Percentiles rank a stretch among this genome's conserved stretches.
Evolutionary conservation across 1,140 invertebrate genomes (phyloP).

Genomic region (Drepana arcuata): DNA sequence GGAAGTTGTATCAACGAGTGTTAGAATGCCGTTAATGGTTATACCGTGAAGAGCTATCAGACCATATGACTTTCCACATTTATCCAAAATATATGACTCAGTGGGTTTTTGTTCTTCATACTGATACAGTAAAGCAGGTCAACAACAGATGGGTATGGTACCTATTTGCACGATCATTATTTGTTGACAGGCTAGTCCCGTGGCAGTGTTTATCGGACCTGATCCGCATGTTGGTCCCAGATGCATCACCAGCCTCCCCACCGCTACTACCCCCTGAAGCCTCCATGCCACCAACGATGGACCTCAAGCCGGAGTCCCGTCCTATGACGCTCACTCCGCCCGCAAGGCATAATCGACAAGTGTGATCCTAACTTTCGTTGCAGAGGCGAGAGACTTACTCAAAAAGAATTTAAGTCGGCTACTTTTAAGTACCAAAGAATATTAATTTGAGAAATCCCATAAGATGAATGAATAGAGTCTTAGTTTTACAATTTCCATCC

Average conservation of each 20-base stretch:
- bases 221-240: slow-evolving; percentile 76
- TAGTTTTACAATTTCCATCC: too few species aligned
- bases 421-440: too few species aligned
- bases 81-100: too few species aligned
- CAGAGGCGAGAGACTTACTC: not conserved
- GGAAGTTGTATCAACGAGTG: too few species aligned
- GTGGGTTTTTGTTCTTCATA: too few species aligned
- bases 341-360: slow-evolving; percentile 43
- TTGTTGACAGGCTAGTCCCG: slow-evolving; percentile 80
- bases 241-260: slow-evolving; percentile 72
- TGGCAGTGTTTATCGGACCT: slow-evolving; percentile 77
- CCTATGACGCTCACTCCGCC: slow-evolving; percentile 49
- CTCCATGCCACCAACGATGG: slow-evolving; percentile 1
- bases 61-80: too few species aligned
- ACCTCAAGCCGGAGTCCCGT: slow-evolving; percentile 29
- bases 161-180: slow-evolving; percentile 25
- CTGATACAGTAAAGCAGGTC: not conserved
- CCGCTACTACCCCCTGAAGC: not conserved
- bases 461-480: too few species aligned
- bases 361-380: slow-evolving; percentile 23
- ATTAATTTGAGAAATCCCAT: too few species aligned
- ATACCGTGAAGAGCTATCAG: too few species aligned
- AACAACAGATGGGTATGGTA: not conserved
- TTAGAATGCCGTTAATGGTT: too few species aligned
- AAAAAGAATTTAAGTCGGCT: too few species aligned